These are phyloP conservation scores for Amphimallon solstitiale DNA, from an alignment of 2,888 invertebrate species.

Conservation along the genomic window DNA sequence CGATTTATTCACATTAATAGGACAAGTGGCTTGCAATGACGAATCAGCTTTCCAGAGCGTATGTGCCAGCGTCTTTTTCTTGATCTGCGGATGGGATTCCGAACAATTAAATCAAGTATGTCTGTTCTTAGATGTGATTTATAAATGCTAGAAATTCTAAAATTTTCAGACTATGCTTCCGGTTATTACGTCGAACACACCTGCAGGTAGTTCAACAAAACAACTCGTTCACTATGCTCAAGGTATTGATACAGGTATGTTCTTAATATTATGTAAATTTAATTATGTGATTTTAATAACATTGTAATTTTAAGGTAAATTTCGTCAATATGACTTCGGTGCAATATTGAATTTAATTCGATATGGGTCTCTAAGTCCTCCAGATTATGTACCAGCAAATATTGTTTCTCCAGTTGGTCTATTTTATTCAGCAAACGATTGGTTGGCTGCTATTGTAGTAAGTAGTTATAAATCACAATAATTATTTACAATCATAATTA, in stretches of 20 bases:
- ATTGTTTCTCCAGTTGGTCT: conserved; percentile 63
- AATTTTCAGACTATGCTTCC: conserved; percentile 44
- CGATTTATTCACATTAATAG: conserved; percentile 65
- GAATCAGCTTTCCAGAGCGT: conserved; percentile 67
- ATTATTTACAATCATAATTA: no score
- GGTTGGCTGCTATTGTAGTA: conserved; percentile 13
- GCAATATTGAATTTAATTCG: conserved; percentile 45
- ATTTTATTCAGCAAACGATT: conserved; percentile 65
- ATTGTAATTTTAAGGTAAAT: conserved; percentile 12
- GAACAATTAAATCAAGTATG: conserved; percentile 67
- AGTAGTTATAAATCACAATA: neutral
- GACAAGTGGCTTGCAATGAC: conserved; percentile 67
- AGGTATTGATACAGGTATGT: conserved; percentile 41
- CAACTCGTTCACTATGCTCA: conserved; percentile 64
- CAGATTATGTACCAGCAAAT: conserved; percentile 61
- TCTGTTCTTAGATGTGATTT: neutral
- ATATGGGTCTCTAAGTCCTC: conserved; percentile 60
- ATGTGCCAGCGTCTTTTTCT: conserved; percentile 74
- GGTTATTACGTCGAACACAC: conserved; percentile 60
- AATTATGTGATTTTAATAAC: no score
- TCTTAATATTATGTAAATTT: no score
- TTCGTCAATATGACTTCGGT: conserved; percentile 55
- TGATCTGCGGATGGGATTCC: conserved; percentile 71
- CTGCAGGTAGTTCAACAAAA: conserved; percentile 62
- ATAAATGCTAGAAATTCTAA: neutral